phyloP scores from a whole-genome alignment of 2,888 invertebrate genomes.

The Netelia fuscicornis region DNA sequence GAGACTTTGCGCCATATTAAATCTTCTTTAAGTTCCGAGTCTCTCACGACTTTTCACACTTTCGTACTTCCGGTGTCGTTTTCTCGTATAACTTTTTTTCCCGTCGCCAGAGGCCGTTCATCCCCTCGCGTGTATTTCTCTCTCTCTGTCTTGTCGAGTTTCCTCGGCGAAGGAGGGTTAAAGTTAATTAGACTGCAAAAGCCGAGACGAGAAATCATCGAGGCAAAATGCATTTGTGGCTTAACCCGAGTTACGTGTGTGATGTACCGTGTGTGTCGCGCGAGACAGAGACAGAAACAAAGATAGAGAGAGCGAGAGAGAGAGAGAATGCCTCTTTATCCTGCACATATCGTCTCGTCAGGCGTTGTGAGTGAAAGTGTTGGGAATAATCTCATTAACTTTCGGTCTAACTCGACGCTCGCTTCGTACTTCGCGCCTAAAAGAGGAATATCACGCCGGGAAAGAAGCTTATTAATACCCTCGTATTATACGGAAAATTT shows the following conservation, averaged over 20 bases:
- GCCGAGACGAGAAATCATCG: conserved; percentile 58
- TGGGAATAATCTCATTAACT: conserved; percentile 69
- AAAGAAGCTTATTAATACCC: too few species aligned
- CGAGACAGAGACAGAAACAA: background rate
- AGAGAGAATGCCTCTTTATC: conserved; percentile 9
- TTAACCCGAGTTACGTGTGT: conserved; percentile 56
- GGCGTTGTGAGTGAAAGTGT: conserved; percentile 74
- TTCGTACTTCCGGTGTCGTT: conserved; percentile 10
- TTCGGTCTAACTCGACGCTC: too few species aligned
- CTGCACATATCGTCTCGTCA: conserved; percentile 70
- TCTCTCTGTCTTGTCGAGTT: conserved; percentile 6
- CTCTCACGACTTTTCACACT: conserved; percentile 53
- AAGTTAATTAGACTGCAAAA: conserved; percentile 55
- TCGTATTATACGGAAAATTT: too few species aligned
- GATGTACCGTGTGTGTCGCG: background rate
- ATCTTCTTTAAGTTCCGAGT: conserved; percentile 5
- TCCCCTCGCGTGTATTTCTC: conserved; percentile 24
- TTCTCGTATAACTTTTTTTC: conserved; percentile 16
- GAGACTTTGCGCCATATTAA: background rate
- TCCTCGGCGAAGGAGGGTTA: conserved; percentile 1
- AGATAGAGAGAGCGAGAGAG: too few species aligned
- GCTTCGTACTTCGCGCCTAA: too few species aligned
- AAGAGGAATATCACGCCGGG: too few species aligned
- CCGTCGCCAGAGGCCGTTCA: conserved; percentile 37
- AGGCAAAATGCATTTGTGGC: conserved; percentile 32